Evolutionary conservation across 2,888 invertebrate genomes (phyloP).

Genomic region (Melieria crassipennis): DNA sequence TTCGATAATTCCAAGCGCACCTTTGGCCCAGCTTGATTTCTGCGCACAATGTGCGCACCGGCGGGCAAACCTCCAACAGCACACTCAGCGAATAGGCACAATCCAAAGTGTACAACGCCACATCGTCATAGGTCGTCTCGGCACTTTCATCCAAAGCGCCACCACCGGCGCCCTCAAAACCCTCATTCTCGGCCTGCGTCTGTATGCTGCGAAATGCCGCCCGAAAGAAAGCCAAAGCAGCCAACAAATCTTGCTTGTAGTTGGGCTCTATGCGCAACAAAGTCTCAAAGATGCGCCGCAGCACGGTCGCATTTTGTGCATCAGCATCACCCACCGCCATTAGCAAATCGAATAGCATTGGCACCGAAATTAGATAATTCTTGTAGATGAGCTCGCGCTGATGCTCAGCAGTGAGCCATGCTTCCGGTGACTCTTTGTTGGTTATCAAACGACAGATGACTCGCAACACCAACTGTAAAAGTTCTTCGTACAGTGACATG

Average conservation of each 20-base stretch:
- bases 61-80: conserved; percentile 75
- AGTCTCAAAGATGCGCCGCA: conserved; percentile 73
- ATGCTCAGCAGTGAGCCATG: conserved; percentile 73
- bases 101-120: conserved; percentile 76
- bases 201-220: conserved; percentile 65
- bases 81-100: conserved; percentile 74
- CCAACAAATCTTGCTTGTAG: conserved; percentile 72
- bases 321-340: conserved; percentile 78
- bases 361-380: conserved; percentile 84
- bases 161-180: conserved; percentile 57
- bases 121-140: conserved; percentile 70
- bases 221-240: conserved; percentile 69
- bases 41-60: conserved; percentile 68
- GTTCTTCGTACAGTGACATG: conserved; percentile 68
- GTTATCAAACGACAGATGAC: conserved; percentile 82
- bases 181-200: conserved; percentile 61
- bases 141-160: conserved; percentile 48
- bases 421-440: conserved; percentile 78
- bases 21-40: conserved; percentile 71
- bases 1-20: conserved; percentile 53
- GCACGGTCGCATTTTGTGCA: conserved; percentile 69
- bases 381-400: conserved; percentile 80
- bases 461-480: conserved; percentile 75
- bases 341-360: conserved; percentile 82
- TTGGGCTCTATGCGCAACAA: conserved; percentile 70